Evolutionary conservation across 2,113 vertebrate genomes (phyloP).

Genomic region (Cyrtonyx montezumae): DNA sequence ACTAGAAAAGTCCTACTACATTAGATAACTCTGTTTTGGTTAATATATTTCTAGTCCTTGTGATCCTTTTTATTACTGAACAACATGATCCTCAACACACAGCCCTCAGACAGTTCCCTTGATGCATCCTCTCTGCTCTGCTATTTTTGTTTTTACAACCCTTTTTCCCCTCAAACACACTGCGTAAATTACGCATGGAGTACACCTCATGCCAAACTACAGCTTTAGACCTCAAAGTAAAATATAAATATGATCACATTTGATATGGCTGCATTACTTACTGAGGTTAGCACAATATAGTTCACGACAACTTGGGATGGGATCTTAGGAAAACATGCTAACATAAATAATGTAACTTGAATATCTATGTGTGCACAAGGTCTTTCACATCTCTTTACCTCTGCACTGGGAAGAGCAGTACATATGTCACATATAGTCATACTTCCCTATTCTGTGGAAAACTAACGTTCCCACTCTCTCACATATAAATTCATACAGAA

Average conservation of each 20-base stretch:
- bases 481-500: background rate
- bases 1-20: background rate
- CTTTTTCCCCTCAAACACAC: background rate
- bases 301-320: background rate
- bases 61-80: background rate
- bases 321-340: background rate
- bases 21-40: conserved; percentile 36
- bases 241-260: conserved; percentile 16
- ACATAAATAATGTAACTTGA: background rate
- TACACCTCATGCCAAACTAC: background rate
- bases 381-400: background rate
- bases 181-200: background rate
- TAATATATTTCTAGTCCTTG: conserved; percentile 29
- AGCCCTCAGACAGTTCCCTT: background rate
- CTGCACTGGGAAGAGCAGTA: background rate
- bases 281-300: background rate
- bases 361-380: background rate
- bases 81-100: background rate
- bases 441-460: background rate
- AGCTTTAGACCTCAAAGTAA: background rate
- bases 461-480: background rate
- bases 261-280: background rate
- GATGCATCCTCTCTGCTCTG: background rate
- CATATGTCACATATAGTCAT: background rate
- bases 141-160: conserved; percentile 25